Evolutionary conservation across 1,140 invertebrate species (phyloP).

Genomic region (Spodoptera frugiperda): DNA sequence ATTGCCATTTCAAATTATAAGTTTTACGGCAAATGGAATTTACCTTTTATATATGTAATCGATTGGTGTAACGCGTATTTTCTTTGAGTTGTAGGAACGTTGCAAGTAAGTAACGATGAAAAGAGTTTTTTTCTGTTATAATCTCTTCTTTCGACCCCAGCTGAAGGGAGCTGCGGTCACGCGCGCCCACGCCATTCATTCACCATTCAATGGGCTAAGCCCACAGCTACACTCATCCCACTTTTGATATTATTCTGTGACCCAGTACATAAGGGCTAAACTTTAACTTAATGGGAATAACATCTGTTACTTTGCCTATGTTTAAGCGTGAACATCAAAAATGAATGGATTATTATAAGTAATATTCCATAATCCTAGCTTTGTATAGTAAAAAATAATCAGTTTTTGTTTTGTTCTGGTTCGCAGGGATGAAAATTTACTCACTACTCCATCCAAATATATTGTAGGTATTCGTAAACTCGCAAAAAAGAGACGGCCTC

Average conservation of each 20-base stretch:
- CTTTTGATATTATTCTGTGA: constrained; percentile 62
- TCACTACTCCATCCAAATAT: too few species aligned
- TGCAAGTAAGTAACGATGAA: constrained; percentile 27
- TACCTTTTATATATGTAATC: constrained; percentile 5
- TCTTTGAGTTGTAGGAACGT: constrained; percentile 24
- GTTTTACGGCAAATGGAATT: constrained; percentile 22
- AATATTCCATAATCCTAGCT: not conserved
- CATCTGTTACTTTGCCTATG: constrained; percentile 60
- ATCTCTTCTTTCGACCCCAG: constrained; percentile 57
- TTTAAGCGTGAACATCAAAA: constrained; percentile 28
- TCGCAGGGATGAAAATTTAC: too few species aligned
- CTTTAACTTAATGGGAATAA: constrained; percentile 59
- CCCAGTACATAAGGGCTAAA: constrained; percentile 47
- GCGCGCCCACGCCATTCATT: constrained; percentile 58
- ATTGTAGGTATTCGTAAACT: too few species aligned
- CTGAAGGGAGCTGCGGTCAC: constrained; percentile 58
- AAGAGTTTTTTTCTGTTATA: constrained; percentile 52
- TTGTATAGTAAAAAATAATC: too few species aligned
- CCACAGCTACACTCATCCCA: constrained; percentile 58
- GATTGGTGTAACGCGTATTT: not conserved
- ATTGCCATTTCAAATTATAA: constrained; percentile 43
- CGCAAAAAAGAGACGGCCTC: too few species aligned
- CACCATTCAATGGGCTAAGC: constrained; percentile 63
- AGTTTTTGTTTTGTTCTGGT: too few species aligned
- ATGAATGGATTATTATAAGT: constrained; percentile 8